Base-by-base conservation (phyloP, 2,797 vertebrate genomes). In the Cynodonichthys magdalenae region DNA sequence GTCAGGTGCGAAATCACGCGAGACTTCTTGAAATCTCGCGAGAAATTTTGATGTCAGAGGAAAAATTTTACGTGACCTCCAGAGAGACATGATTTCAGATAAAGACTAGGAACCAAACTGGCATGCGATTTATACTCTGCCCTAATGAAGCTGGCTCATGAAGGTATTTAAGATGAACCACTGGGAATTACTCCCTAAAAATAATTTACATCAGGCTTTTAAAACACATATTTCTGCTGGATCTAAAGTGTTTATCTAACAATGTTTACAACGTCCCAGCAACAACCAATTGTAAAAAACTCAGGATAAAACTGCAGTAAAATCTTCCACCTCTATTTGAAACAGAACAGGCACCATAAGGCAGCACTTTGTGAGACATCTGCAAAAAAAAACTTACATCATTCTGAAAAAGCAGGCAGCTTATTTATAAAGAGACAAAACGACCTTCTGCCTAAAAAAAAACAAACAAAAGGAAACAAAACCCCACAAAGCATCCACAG, bases 401-500 rank as follows among this genome's bases (percentile, higher is more conserved):
- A 19, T 15, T 52, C 28, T 34, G 34, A 59, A 45, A 63, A 24
- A 60, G 52, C 55, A 59, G 45, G 11, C 15, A 41, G 53, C 59
- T 47, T 18, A 53, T 20, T 27, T 51, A 53, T n/a, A 54, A 58
- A 15, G 17, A 19, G 10, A 57, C 52, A 63, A 58, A 12, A 49
- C 60, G 27, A 56, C 9, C 31, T 19, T 11, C 59, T 15, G 19
- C 47, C 31, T 15, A 53, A 18, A 11, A 29, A 36, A 51, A 27
- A 66, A 44, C 0, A 47, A 59, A 62, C n/a, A 52, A 66, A 15
- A 66, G 19, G 59, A 34, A 42, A 19, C 28, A 20, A 67, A 58
- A 66, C n/a, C 4, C n/a, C 48, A 79, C 62, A 59, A 66, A 58
- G 47, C 67, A 55, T 53, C 59, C 58, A 19, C 11, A 1, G 17